These are phyloP conservation scores for Diabrotica balteata DNA, from an alignment of 2,888 invertebrate species.

Conservation along the genomic window DNA sequence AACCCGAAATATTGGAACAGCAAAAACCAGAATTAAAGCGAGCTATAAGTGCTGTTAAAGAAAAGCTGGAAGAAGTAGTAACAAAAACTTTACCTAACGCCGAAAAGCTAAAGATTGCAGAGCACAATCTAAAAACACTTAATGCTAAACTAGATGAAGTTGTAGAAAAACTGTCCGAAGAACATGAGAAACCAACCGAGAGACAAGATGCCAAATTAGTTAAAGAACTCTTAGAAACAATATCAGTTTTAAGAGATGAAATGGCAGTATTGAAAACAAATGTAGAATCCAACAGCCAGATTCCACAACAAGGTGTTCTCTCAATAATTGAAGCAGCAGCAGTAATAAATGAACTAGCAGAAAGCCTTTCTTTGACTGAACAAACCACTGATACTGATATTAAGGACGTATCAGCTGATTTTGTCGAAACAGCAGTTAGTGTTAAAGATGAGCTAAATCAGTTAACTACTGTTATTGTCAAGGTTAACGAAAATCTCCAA, in stretches of 20 bases:
- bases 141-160: conserved; percentile 2
- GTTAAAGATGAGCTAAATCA: conserved; percentile 25
- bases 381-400: neutral
- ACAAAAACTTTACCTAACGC: conserved; percentile 2
- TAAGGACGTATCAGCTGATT: conserved; percentile 1
- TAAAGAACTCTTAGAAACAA: conserved; percentile 25
- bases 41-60: conserved; percentile 10
- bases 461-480: conserved; percentile 29
- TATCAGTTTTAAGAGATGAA: conserved; percentile 23
- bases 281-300: conserved; percentile 29
- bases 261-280: conserved; percentile 2
- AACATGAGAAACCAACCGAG: neutral
- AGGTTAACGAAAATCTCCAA: conserved; percentile 21
- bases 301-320: conserved; percentile 5
- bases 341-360: neutral
- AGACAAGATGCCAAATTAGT: conserved; percentile 5
- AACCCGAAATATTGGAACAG: conserved; percentile 20
- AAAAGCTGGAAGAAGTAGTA: conserved; percentile 10
- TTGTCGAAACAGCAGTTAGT: conserved; percentile 1
- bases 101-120: conserved; percentile 9
- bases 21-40: conserved; percentile 33
- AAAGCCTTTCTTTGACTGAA: neutral
- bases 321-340: conserved; percentile 9
- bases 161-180: conserved; percentile 6
- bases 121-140: conserved; percentile 21